Evolutionary conservation across 2,113 vertebrate species (phyloP), one percentile per base, ranked within the genome.

Genomic region (Myrmecophaga tridactyla): DNA sequence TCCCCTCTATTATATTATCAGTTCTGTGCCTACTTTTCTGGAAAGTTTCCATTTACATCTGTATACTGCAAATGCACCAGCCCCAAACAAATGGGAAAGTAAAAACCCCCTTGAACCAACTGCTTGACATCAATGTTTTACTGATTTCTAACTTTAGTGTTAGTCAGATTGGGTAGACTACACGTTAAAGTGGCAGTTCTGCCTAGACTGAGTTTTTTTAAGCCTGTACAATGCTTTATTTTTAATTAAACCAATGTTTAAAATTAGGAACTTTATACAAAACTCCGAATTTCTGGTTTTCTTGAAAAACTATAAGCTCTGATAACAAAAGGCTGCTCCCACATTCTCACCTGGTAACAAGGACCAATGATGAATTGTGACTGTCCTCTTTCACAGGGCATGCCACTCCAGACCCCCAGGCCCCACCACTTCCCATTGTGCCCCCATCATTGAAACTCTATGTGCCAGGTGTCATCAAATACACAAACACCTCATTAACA

Each of bases 361-460:
- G 27, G 63, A 10, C 29, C 1, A 4, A 20, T 17, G 20, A 17
- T 1, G 2, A 43, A 13, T 0, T 7, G 39, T 0, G 18, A 4
- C 17, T 5, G 1, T 39, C 14, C 20, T 15, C 73, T 6, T 43
- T 2, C 9, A 27, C 0, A 39, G 2, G 62, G 31, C 25, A 13
- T 29, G 21, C 23, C 41, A 3, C 8, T 29, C 56, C 18, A 8
- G 11, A 2, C 27, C 27, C 27, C 18, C 12, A 13, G 23, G 7
- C 36, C 18, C 85, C 12, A 1, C 15, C 29, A 0, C 15, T 18
- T 41, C 36, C 43, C 1, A 0, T 0, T 5, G 15, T 6, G 10
- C 6, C 8, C 18, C 51, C 4, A 0, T 20, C n/a, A 7, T 0
- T 15, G 14, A 34, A 34, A 13, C 7, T 3, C 0, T 12, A 31